Conservation (phyloP, 2,113 vertebrate genomes). For the Felis chaus region DNA sequence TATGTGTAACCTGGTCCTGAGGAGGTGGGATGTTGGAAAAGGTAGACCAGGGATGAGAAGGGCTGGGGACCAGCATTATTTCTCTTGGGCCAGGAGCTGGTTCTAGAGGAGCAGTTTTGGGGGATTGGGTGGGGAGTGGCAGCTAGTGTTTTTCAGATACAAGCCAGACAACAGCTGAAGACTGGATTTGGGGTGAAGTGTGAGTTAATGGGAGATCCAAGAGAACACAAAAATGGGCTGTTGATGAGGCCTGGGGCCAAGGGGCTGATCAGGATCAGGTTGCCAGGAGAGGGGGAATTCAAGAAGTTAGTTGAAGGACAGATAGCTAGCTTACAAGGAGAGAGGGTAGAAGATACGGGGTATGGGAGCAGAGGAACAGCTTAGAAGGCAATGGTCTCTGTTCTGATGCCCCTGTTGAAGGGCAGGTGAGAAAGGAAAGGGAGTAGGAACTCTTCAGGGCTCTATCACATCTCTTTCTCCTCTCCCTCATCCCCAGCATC, state of each 20-base stretch:
- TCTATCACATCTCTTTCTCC: slow-evolving; percentile 44
- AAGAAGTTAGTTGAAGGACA: slow-evolving; percentile 20
- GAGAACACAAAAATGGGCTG: slow-evolving; percentile 40
- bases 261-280: background rate
- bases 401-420: background rate
- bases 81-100: background rate
- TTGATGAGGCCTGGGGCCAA: background rate
- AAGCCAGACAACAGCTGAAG: slow-evolving; percentile 50
- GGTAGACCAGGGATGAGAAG: slow-evolving; percentile 23
- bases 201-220: slow-evolving; percentile 46
- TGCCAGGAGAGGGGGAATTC: background rate
- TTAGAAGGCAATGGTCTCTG: background rate
- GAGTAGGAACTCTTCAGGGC: background rate
- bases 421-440: slow-evolving; percentile 7
- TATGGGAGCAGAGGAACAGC: background rate
- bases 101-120: background rate
- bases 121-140: background rate
- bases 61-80: background rate
- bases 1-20: slow-evolving; percentile 58
- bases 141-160: background rate
- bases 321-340: background rate
- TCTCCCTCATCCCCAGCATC: slow-evolving; percentile 86
- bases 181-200: slow-evolving; percentile 52
- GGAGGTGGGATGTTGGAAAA: slow-evolving; percentile 55
- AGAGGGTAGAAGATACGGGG: background rate